phyloP scores from a whole-genome alignment of 2,888 invertebrate species.

The Spodoptera exigua region DNA sequence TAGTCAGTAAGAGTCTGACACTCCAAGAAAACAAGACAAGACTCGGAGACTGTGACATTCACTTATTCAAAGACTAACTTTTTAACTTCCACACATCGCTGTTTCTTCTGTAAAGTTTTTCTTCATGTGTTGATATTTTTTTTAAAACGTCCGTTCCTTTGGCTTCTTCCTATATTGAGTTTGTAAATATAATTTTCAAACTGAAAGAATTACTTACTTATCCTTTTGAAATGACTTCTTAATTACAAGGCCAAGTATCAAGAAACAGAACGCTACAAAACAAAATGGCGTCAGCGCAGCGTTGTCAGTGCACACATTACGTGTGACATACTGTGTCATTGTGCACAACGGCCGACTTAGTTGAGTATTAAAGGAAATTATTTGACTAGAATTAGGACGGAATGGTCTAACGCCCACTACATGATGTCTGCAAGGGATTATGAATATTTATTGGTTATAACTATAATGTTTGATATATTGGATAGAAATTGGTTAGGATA shows the following conservation, averaged over 20 bases:
- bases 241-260: conserved; percentile 66
- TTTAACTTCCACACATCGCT: too few species aligned
- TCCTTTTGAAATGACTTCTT: not conserved
- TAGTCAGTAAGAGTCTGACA: too few species aligned
- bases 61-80: too few species aligned
- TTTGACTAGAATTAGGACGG: conserved; percentile 70
- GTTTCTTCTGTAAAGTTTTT: too few species aligned
- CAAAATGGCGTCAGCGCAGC: conserved; percentile 58
- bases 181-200: too few species aligned
- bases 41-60: too few species aligned
- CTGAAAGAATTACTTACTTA: too few species aligned
- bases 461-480: conserved; percentile 60
- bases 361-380: conserved; percentile 80
- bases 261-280: conserved; percentile 43
- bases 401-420: conserved; percentile 68
- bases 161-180: too few species aligned
- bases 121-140: too few species aligned
- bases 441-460: conserved; percentile 61
- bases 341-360: conserved; percentile 81
- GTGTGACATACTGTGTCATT: conserved; percentile 84
- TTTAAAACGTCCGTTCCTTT: too few species aligned
- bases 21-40: too few species aligned
- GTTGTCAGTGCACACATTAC: conserved; percentile 86
- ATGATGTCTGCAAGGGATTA: conserved; percentile 60
- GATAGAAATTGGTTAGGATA: conserved; percentile 36